Evolutionary conservation across 1,140 invertebrate genomes (phyloP).

Genomic region (Drosophila albomicans): DNA sequence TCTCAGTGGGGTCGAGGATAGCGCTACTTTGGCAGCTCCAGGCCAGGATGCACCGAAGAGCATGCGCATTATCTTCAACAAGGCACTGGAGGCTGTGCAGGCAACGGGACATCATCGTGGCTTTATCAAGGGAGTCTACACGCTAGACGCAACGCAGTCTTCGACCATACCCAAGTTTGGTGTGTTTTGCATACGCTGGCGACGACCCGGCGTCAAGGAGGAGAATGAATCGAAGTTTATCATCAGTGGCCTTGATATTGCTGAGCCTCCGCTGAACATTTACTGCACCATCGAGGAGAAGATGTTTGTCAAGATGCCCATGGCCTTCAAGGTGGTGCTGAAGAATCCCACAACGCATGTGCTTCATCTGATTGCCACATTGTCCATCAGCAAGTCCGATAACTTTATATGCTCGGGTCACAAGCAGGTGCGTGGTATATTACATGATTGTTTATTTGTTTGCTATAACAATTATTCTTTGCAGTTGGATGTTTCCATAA

Average conservation of each 20-base stretch:
- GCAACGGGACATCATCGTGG: slow-evolving; percentile 76
- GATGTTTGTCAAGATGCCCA: slow-evolving; percentile 84
- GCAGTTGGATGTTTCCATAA: slow-evolving; percentile 81
- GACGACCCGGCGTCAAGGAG: slow-evolving; percentile 69
- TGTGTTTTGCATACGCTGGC: slow-evolving; percentile 83
- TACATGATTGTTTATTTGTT: no score
- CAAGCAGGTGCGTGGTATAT: slow-evolving; percentile 66
- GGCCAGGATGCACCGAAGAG: slow-evolving; percentile 41
- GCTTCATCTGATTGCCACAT: slow-evolving; percentile 73
- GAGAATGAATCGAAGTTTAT: slow-evolving; percentile 84
- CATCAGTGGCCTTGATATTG: slow-evolving; percentile 74
- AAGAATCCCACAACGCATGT: slow-evolving; percentile 79
- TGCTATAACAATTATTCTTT: not conserved
- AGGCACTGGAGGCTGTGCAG: slow-evolving; percentile 77
- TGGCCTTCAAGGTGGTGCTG: slow-evolving; percentile 79
- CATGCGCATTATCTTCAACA: slow-evolving; percentile 75
- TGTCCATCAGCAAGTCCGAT: slow-evolving; percentile 81
- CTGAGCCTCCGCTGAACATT: slow-evolving; percentile 81
- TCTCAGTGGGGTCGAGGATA: slow-evolving; percentile 31
- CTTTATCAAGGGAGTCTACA: slow-evolving; percentile 75
- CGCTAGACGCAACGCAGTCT: slow-evolving; percentile 30
- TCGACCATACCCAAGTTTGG: slow-evolving; percentile 60
- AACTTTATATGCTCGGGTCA: slow-evolving; percentile 84
- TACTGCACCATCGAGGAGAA: slow-evolving; percentile 84
- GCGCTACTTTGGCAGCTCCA: not conserved